Conservation (phyloP, 2,888 invertebrate genomes). For the Diaperis boleti region DNA sequence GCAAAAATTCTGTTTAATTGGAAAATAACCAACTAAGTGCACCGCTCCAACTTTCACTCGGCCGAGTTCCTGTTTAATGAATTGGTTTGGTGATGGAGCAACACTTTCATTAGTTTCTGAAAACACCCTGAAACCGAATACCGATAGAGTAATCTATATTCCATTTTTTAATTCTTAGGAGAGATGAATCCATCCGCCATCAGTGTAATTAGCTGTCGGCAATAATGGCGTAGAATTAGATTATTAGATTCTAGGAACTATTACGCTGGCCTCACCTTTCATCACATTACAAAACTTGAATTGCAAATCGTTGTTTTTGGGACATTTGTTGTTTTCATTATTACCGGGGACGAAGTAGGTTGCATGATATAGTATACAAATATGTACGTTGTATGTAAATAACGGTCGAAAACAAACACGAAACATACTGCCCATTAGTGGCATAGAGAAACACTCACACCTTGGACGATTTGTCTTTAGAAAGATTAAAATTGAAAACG, state of each 20-base stretch:
- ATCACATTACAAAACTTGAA: slow-evolving; percentile 37
- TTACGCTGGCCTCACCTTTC: slow-evolving; percentile 31
- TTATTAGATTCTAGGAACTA: slow-evolving; percentile 29
- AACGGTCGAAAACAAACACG: slow-evolving; percentile 7
- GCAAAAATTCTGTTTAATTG: no score
- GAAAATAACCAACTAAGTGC: no score
- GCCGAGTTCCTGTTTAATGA: no score
- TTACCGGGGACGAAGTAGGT: slow-evolving; percentile 11
- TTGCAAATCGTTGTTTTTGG: slow-evolving; percentile 31
- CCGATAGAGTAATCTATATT: background rate
- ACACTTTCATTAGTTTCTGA: background rate
- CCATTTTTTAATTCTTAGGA: slow-evolving; percentile 19
- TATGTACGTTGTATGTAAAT: slow-evolving; percentile 1
- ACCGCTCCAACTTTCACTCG: no score
- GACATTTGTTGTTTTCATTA: slow-evolving; percentile 23
- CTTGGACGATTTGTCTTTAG: slow-evolving; percentile 7
- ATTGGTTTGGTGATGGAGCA: no score
- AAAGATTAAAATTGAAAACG: slow-evolving; percentile 30
- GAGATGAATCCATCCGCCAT: slow-evolving; percentile 15
- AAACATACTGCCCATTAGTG: background rate
- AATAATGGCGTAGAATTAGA: slow-evolving; percentile 22
- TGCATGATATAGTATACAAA: no score
- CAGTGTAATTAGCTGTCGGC: slow-evolving; percentile 24
- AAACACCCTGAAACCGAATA: background rate
- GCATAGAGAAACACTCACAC: background rate